Evolutionary conservation across 1,140 invertebrate genomes (phyloP), one percentile per base, ranked within the genome.

Genomic region (Psilanteris sp.): DNA sequence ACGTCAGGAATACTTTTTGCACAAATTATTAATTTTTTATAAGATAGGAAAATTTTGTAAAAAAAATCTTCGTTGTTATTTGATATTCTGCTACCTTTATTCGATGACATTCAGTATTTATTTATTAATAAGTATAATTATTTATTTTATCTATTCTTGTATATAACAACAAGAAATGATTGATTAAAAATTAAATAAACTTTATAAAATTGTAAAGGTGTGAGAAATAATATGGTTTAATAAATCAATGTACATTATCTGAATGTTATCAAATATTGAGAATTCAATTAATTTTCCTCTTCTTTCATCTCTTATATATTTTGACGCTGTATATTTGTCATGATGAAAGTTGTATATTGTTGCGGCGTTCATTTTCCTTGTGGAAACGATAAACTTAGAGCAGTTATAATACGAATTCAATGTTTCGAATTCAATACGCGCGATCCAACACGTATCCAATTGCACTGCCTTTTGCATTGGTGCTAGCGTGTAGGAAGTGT

Each of bases 401-500:
- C 26, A 57, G 16, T 46, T 26, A 5, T 54, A 18, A 43, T 16
- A 32, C 57, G 43, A 22, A 48, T 3, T 39, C 29, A 43, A 31
- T 52, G 44, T 52, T 43, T 34, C 18, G 13, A 24, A 54, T 44
- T 66, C 8, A 9, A 54, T 27, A 14, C 20, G 14, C 55, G 41
- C 48, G 39, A 57, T 48, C 24, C 41, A 26, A 54, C 44, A 34
- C 27, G 34, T 59, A 71, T 43, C 27, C 37, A 71, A 11, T 62
- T 61, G 67, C 67, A 71, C 67, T 72, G 67, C 67, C 67, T 72
- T 70, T 72, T 55, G 57, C 41, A 62, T 39, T 72, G 57, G 67
- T 72, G 67, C 67, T 72, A 55, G 4, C 57, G 48, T 72, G 67
- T 72, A 41, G 57, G 18, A 72, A 50, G 52, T 37, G 37, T 70